These are phyloP conservation scores for Eudorcas thomsonii DNA, from an alignment of 2,113 vertebrate genomes.

Conservation along the genomic window DNA sequence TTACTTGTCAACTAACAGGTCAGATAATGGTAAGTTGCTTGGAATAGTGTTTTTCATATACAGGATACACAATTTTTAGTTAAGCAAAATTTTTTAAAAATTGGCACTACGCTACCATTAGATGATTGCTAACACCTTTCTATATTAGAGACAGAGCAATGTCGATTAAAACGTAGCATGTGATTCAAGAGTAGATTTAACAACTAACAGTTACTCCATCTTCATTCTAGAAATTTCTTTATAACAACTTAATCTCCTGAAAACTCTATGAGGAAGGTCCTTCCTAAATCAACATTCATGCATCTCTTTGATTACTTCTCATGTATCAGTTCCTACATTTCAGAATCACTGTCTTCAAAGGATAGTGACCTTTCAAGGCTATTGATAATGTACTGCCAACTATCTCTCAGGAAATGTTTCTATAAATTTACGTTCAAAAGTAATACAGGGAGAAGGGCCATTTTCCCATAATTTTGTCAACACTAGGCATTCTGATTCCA, in stretches of 20 bases:
- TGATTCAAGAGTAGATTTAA: neutral
- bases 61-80: neutral
- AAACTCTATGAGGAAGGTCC: neutral
- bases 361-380: neutral
- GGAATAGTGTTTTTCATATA: neutral
- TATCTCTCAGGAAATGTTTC: neutral
- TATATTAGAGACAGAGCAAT: neutral
- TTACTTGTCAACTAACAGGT: neutral
- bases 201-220: neutral
- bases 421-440: neutral
- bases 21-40: neutral
- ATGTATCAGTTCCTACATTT: conserved; percentile 10
- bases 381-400: neutral
- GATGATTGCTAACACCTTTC: neutral
- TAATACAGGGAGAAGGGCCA: neutral
- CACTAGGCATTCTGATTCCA: neutral
- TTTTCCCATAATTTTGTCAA: conserved; percentile 17
- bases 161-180: neutral
- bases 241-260: neutral
- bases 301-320: neutral
- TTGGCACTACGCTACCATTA: neutral
- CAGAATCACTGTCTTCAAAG: neutral
- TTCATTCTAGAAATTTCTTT: neutral
- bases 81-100: neutral
- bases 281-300: neutral